These are phyloP conservation scores for Synaphobranchus kaupii DNA, from an alignment of 2,797 vertebrate genomes.

Conservation along the genomic window DNA sequence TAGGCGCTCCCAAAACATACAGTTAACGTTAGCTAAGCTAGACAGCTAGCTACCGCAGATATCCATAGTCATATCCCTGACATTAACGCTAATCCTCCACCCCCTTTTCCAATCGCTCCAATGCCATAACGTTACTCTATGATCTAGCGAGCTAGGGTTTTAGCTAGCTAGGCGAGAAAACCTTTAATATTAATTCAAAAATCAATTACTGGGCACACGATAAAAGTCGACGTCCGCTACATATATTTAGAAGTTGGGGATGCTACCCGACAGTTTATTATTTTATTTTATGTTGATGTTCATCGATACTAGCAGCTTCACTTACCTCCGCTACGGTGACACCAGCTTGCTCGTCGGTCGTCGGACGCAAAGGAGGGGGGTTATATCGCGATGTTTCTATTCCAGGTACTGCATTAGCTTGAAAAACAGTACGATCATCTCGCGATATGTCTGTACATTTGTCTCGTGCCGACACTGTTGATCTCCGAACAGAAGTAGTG, in stretches of 20 bases:
- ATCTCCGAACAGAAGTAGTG: background rate
- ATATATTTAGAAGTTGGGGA: background rate
- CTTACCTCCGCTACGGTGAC: constrained; percentile 68
- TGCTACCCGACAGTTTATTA: background rate
- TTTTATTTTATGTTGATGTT: background rate
- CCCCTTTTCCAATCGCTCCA: background rate
- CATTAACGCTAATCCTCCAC: background rate
- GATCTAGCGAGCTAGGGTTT: constrained; percentile 5
- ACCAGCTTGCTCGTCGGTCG: constrained; percentile 56
- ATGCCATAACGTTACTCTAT: background rate
- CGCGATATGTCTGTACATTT: constrained; percentile 54
- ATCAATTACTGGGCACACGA: background rate
- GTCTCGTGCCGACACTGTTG: background rate
- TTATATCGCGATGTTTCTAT: constrained; percentile 68
- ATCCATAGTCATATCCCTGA: background rate
- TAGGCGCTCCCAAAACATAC: background rate
- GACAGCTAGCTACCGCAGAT: background rate
- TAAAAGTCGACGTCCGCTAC: no score
- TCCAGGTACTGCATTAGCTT: background rate
- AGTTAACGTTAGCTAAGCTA: background rate
- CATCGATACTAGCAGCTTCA: constrained; percentile 51
- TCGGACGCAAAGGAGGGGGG: no score
- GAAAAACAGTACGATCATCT: constrained; percentile 43
- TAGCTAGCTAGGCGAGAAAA: background rate
- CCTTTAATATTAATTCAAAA: background rate